Conservation (phyloP, 2,797 vertebrate genomes). For the Sebastes baramenuke region DNA sequence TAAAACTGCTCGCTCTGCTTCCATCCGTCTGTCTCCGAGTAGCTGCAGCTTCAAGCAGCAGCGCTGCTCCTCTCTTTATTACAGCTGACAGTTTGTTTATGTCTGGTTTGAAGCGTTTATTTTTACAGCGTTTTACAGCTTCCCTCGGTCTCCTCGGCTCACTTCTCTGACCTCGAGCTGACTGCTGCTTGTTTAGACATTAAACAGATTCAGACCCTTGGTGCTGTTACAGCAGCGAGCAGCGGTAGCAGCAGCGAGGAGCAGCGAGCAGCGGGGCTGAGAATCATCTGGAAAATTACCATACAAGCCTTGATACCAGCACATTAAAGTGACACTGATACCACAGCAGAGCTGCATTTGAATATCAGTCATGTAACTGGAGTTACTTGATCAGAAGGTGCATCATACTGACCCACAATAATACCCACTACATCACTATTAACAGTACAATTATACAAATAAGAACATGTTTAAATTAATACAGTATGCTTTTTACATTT, state of each 20-base stretch:
- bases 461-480: neutral
- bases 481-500: too few relatives aligned
- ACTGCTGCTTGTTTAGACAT: slow-evolving; percentile 58
- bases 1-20: neutral
- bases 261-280: neutral
- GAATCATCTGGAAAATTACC: slow-evolving; percentile 45
- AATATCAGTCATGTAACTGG: slow-evolving; percentile 2
- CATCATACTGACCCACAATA: neutral
- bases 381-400: neutral
- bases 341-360: slow-evolving; percentile 6
- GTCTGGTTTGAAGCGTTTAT: slow-evolving; percentile 49
- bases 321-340: slow-evolving; percentile 17
- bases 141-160: slow-evolving; percentile 29
- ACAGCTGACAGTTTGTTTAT: slow-evolving; percentile 57
- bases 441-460: too few relatives aligned
- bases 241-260: neutral
- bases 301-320: slow-evolving; percentile 20
- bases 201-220: slow-evolving; percentile 58
- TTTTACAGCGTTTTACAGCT: slow-evolving; percentile 47
- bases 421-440: neutral
- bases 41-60: slow-evolving; percentile 15
- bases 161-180: slow-evolving; percentile 57
- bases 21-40: slow-evolving; percentile 13
- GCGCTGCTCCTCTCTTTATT: slow-evolving; percentile 37
- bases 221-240: slow-evolving; percentile 13